These are phyloP conservation scores for Trogon surrucura DNA, from an alignment of 2,113 vertebrate genomes.

Conservation along the genomic window DNA sequence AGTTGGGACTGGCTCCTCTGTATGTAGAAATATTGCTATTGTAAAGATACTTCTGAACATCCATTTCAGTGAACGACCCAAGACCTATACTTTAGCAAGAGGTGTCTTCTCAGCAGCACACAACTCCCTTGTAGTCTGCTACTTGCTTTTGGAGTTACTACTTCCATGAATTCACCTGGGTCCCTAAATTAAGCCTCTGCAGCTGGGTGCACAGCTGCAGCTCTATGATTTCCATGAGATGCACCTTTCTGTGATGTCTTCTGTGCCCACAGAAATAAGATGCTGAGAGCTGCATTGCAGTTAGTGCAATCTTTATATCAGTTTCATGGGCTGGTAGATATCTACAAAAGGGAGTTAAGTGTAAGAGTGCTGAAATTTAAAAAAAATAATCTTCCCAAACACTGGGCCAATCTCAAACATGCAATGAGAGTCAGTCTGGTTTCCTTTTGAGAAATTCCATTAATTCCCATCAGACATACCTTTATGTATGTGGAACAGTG, in stretches of 20 bases:
- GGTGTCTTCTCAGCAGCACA: not conserved
- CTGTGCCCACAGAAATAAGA: not conserved
- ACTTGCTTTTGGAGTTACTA: not conserved
- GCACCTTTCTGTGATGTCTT: not conserved
- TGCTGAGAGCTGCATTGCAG: not conserved
- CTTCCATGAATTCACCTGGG: not conserved
- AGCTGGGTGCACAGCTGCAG: not conserved
- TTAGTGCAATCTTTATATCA: not conserved
- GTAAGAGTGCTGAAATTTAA: not conserved
- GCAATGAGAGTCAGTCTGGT: not conserved
- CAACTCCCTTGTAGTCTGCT: not conserved
- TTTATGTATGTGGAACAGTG: not conserved
- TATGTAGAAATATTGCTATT: not conserved
- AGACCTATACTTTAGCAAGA: not conserved
- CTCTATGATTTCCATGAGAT: not conserved
- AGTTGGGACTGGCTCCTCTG: not conserved
- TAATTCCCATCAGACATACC: not conserved
- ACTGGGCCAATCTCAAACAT: not conserved
- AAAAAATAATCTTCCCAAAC: not conserved
- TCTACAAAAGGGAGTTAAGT: not conserved
- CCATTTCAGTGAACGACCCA: not conserved
- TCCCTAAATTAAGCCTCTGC: not conserved
- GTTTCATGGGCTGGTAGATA: not conserved
- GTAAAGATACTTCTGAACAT: not conserved
- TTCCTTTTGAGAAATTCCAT: not conserved